Evolutionary conservation across 1,140 invertebrate species (phyloP), one percentile per base, ranked within the genome.

Genomic region (Sarcophaga peregrina): DNA sequence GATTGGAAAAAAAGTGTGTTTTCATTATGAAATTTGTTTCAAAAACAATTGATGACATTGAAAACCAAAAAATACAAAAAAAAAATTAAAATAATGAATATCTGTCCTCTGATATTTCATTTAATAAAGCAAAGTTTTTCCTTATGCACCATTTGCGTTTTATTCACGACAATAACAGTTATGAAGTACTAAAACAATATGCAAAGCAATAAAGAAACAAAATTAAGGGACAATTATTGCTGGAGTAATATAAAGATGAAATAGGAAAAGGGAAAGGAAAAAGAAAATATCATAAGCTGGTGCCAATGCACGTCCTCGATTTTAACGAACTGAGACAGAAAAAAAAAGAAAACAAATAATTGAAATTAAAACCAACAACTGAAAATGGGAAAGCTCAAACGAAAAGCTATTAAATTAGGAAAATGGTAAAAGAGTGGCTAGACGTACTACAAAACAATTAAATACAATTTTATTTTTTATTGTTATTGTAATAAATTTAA

Each of bases 201-300:
- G 62, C 17, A 68, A 20, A 68, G n/a, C 62, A 68, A 68, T 68
- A 68, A 20, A 20, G 25, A 68, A 68, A 68, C 54, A 62, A 62
- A 7, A 15, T 62, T 62, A 15, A 68, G 20, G 17, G n/a, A 68
- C 62, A 68, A 58, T n/a, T n/a, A 58, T 58, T 58, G 11, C n/a
- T 58, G n/a, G 15, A 58, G 1, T 37, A 37, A 37, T 37, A 37
- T 37, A 37, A 37, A 58, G n/a, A 58, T n/a, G 5, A n/a, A 58
- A 15, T 15, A 58, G n/a, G 4, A 58, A n/a, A 13, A 15, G 54
- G 11, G 15, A 15, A 11, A 58, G 52, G 17, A 68, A 25, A 20
- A 52, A 78, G 75, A 78, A 52, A 72, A 78, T 78, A n/a, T 50
- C 47, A 52, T 78, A 78, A 78, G 75, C 75, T 78, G 75, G 8